Evolutionary conservation across 2,888 invertebrate species (phyloP).

Genomic region (Thecophora atra): DNA sequence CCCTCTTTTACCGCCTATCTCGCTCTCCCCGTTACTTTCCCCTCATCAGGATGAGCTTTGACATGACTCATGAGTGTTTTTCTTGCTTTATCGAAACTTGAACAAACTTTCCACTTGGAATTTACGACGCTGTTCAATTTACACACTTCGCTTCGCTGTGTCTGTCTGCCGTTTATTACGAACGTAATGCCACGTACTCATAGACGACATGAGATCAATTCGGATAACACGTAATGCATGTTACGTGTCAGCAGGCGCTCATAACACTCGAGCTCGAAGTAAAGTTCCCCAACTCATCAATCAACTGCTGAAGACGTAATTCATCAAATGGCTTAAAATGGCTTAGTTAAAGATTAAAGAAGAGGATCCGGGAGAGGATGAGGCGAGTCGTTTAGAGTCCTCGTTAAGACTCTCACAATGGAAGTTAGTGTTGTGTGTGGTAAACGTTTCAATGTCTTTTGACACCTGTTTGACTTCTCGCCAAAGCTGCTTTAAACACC

Average conservation of each 20-base stretch:
- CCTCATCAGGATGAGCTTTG: no score
- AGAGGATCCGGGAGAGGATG: background rate
- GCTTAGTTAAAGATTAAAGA: background rate
- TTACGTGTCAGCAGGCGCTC: slow-evolving; percentile 22
- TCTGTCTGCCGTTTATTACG: background rate
- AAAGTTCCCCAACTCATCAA: slow-evolving; percentile 32
- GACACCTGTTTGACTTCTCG: slow-evolving; percentile 31
- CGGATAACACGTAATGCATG: background rate
- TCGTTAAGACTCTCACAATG: background rate
- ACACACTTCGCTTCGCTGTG: no score
- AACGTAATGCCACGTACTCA: background rate
- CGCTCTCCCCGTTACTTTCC: no score
- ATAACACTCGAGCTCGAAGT: slow-evolving; percentile 17
- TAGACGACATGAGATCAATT: background rate
- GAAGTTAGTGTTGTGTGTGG: no score
- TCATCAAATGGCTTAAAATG: slow-evolving; percentile 12
- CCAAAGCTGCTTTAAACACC: background rate
- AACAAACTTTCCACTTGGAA: background rate
- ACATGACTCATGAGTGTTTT: no score
- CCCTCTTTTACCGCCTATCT: no score
- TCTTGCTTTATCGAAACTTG: background rate
- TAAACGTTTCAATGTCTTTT: slow-evolving; percentile 38
- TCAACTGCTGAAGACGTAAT: slow-evolving; percentile 6
- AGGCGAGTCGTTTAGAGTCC: slow-evolving; percentile 2
- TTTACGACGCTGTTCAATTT: background rate